These are phyloP conservation scores for Phortica magna DNA, from an alignment of 2,888 invertebrate genomes.

Conservation along the genomic window DNA sequence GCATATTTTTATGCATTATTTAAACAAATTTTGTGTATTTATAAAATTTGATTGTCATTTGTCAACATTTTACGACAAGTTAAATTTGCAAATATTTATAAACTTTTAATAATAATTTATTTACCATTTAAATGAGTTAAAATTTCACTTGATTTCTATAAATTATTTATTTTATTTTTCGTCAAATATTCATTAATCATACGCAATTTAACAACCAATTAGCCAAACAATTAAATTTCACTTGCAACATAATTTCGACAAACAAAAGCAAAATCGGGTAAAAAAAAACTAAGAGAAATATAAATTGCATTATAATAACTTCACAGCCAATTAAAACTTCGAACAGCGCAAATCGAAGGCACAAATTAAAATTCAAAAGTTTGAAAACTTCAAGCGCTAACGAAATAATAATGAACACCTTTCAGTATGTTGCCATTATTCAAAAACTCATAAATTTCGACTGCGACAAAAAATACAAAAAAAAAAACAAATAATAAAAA, in stretches of 20 bases:
- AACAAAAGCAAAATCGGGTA: background rate
- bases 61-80: no score
- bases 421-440: conserved; percentile 71
- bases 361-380: conserved; percentile 69
- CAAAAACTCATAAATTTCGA: conserved; percentile 69
- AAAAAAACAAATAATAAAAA: background rate
- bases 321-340: conserved; percentile 24
- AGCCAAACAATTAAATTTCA: background rate
- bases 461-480: conserved; percentile 54
- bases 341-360: background rate
- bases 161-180: background rate
- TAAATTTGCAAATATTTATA: no score
- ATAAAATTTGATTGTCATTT: background rate
- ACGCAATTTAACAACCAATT: background rate
- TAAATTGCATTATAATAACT: conserved; percentile 3
- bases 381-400: conserved; percentile 41
- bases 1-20: background rate
- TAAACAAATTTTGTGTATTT: background rate
- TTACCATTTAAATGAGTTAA: background rate
- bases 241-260: background rate
- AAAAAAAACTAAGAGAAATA: background rate
- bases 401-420: conserved; percentile 64
- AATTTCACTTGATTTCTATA: background rate
- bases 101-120: no score
- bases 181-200: background rate